Evolutionary conservation across 1,140 invertebrate species (phyloP).

Genomic region (Megalonaias nervosa): DNA sequence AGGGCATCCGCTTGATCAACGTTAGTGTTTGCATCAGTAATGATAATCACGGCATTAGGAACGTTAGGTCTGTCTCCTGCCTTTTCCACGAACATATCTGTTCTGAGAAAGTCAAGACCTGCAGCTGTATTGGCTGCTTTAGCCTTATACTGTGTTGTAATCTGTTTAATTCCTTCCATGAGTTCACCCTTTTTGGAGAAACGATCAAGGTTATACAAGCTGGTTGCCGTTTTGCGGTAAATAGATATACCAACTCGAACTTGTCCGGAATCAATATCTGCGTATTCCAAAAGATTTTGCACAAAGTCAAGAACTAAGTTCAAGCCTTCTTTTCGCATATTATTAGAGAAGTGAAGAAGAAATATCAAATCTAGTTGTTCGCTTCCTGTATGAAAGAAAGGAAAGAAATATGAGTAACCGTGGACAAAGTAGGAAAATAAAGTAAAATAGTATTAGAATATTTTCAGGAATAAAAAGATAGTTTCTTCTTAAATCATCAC

Average conservation of each 20-base stretch:
- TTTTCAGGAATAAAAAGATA: not conserved
- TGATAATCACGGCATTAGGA: slow-evolving; percentile 61
- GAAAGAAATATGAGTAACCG: not conserved
- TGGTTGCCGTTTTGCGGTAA: slow-evolving; percentile 42
- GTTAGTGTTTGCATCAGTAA: slow-evolving; percentile 61
- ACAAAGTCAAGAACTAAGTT: slow-evolving; percentile 44
- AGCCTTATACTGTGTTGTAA: slow-evolving; percentile 42
- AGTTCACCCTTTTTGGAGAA: slow-evolving; percentile 48
- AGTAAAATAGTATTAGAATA: not conserved
- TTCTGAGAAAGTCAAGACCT: slow-evolving; percentile 46
- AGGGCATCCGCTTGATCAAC: slow-evolving; percentile 41
- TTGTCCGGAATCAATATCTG: slow-evolving; percentile 51
- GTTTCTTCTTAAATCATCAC: not conserved
- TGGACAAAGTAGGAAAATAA: not conserved
- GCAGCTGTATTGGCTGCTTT: slow-evolving; percentile 40
- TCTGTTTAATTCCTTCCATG: slow-evolving; percentile 43
- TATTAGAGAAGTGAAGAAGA: slow-evolving; percentile 56
- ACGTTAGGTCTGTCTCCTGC: slow-evolving; percentile 57
- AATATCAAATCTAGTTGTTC: slow-evolving; percentile 60
- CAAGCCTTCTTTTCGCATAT: slow-evolving; percentile 37
- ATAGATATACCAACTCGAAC: slow-evolving; percentile 54
- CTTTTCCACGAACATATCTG: slow-evolving; percentile 40
- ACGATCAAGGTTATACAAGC: slow-evolving; percentile 55
- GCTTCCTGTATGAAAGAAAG: slow-evolving; percentile 40
- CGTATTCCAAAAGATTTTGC: slow-evolving; percentile 40